These are phyloP conservation scores for Cheiracanthium punctorium DNA, from an alignment of 2,888 invertebrate genomes.

Conservation along the genomic window DNA sequence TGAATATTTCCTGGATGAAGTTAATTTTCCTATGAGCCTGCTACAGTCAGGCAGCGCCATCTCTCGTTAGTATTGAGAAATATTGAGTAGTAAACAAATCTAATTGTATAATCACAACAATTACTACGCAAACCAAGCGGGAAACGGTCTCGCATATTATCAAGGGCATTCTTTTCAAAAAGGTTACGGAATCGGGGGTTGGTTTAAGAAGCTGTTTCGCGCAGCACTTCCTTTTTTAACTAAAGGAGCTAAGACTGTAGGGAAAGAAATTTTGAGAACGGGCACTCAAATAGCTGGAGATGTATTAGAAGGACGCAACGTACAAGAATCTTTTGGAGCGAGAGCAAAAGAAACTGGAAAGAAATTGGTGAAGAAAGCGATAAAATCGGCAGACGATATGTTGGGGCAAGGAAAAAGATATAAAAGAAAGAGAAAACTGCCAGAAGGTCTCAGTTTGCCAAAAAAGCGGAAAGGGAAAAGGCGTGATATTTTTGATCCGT, in stretches of 20 bases:
- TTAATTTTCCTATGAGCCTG: too few relatives aligned
- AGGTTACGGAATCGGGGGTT: conserved; percentile 19
- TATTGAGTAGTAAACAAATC: too few relatives aligned
- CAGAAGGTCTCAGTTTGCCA: conserved; percentile 22
- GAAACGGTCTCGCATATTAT: conserved; percentile 5
- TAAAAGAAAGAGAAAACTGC: conserved; percentile 34
- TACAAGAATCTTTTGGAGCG: conserved; percentile 15
- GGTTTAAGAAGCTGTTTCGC: conserved; percentile 15
- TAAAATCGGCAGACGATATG: conserved; percentile 25
- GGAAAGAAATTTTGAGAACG: conserved; percentile 31
- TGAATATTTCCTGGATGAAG: too few relatives aligned
- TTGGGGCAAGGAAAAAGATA: conserved; percentile 20
- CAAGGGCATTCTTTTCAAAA: conserved; percentile 1
- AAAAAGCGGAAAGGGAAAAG: conserved; percentile 21
- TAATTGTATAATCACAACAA: too few relatives aligned
- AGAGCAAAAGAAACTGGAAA: conserved; percentile 36
- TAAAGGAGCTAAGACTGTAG: conserved; percentile 21
- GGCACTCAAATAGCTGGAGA: conserved; percentile 23
- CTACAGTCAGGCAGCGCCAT: too few relatives aligned
- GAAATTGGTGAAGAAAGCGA: conserved; percentile 14
- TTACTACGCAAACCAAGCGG: conserved; percentile 18
- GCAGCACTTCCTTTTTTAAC: conserved; percentile 29
- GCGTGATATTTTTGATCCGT: conserved; percentile 26
- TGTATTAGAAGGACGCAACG: conserved; percentile 7
- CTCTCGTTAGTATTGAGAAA: too few relatives aligned